Base-by-base conservation (phyloP, 2,797 vertebrate genomes). In the Cryptoprocta ferox region DNA sequence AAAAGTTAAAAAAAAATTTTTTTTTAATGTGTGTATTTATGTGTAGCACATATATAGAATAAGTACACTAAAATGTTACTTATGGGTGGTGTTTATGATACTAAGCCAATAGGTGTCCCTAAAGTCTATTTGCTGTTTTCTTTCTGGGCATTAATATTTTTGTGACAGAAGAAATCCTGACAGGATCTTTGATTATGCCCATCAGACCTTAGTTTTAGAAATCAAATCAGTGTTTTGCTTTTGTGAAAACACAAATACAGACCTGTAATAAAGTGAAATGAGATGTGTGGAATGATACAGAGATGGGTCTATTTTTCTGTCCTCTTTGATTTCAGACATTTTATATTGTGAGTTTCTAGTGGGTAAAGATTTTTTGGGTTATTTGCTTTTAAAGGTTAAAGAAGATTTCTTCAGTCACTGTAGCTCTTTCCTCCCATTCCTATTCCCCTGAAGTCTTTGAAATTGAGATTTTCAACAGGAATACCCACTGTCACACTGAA, bases 121-220 rank as follows among this genome's bases (percentile, higher is more conserved):
- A 71, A 82, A 82, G 26, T 73, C 61, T 73, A 39, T 78, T 68
- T 94, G 28, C 83, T 91, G 2, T 83, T 93, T 75, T 75, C 65
- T 95, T 86, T 89, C 42, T 68, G 35, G 35, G 45, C 32, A n/a
- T 96, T 66, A 42, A 4, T 87, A 79, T 97, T 89, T 97, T 89
- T 95, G 30, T 93, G 76, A 73, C 45, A 79, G 53, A 95, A 59
- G 2, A 63, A 16, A 76, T 85, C 16, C 18, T 88, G 21, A 66
- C 56, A 82, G 79, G 61, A 81, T 89, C 56, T 95, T 91, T 68
- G 19, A 6, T 95, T 88, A 82, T 88, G n/a, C 76, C n/a, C 42
- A 13, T 93, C 37, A 91, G 78, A 93, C 50, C 19, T 91, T 32
- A 79, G 28, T 80, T 96, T 89, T 56, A 82, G 53, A 89, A 68